Percentiles rank a stretch among this genome's conserved stretches.
Conservation (phyloP, 2,888 invertebrate species). For the Hirudinaria manillensis region DNA sequence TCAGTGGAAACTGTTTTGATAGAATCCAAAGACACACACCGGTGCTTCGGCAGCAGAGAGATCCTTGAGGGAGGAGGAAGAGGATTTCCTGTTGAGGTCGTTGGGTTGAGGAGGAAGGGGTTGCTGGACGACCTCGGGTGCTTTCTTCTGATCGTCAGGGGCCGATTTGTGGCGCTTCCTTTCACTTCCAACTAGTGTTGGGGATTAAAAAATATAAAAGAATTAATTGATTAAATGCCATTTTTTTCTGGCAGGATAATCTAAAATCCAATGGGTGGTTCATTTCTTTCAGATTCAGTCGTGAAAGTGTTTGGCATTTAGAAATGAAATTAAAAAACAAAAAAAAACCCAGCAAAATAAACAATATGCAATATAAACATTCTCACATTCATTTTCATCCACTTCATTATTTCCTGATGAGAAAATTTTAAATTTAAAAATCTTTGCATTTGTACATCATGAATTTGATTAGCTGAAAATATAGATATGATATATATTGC, state of each 20-base stretch:
- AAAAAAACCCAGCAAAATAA: too few species aligned
- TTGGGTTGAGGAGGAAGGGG: background rate
- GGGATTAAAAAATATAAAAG: background rate
- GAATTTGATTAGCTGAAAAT: too few species aligned
- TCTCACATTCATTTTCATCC: background rate
- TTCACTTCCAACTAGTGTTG: constrained; percentile 11
- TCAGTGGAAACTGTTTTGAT: background rate
- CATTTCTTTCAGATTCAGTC: background rate
- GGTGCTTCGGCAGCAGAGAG: constrained; percentile 30
- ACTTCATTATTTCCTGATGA: background rate
- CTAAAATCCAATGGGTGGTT: background rate
- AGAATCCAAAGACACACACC: background rate
- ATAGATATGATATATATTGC: too few species aligned
- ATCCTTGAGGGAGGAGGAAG: constrained; percentile 41
- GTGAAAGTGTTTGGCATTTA: background rate
- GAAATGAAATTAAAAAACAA: background rate
- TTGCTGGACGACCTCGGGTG: background rate
- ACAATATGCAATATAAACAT: background rate
- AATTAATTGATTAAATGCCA: background rate
- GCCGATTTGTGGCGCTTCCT: constrained; percentile 40
- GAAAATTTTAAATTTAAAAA: background rate
- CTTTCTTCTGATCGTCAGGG: constrained; percentile 36
- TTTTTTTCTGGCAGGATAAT: too few species aligned
- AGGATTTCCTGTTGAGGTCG: constrained; percentile 41
- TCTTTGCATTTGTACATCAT: background rate